Evolutionary conservation across 2,113 vertebrate species (phyloP), one percentile per base, ranked within the genome.

Genomic region (Spilogale gracilis): DNA sequence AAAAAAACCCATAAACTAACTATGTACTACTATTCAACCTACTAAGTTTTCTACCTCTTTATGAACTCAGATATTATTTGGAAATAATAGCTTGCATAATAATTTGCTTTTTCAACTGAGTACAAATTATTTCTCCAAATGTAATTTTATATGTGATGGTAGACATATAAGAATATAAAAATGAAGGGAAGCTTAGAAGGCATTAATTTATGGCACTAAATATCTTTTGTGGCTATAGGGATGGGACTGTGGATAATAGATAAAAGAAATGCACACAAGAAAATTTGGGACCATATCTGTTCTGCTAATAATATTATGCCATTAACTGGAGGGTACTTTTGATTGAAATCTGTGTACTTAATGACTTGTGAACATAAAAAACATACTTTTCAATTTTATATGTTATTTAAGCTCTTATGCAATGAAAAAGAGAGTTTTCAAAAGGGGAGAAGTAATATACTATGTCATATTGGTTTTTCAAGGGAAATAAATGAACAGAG

Each of bases 401-500:
- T 84, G 20, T 91, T 89, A 89, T 67, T 92, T 95, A 61, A 93
- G 43, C 25, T 94, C 17, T 89, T 92, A 85, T 1, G 32, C 2
- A 95, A 81, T 54, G 43, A 91, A 74, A 10, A 83, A 1, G 14
- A 67, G 71, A n/a, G 10, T 63, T 94, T 95, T 89, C 50, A 89
- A 81, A 69, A 43, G 3, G 16, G 1, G 61, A 56, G 27, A 56
- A 58, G 21, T 81, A 89, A 89, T 94, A 30, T 43, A 61, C 50
- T 69, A 9, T 27, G 7, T 43, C 4, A 50, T 45, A 92, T 8
- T 69, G 50, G 7, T 56, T 95, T 74, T 96, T 91, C 10, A 38
- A 48, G 43, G 63, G 79, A 85, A 89, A 95, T 85, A 61, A 61
- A 16, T 69, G 63, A 67, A 30, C 48, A 16, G 25, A 56, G 18